Evolutionary conservation across 2,797 vertebrate genomes (phyloP), one percentile per base, ranked within the genome.

Genomic region (Nannoperca obscura): DNA sequence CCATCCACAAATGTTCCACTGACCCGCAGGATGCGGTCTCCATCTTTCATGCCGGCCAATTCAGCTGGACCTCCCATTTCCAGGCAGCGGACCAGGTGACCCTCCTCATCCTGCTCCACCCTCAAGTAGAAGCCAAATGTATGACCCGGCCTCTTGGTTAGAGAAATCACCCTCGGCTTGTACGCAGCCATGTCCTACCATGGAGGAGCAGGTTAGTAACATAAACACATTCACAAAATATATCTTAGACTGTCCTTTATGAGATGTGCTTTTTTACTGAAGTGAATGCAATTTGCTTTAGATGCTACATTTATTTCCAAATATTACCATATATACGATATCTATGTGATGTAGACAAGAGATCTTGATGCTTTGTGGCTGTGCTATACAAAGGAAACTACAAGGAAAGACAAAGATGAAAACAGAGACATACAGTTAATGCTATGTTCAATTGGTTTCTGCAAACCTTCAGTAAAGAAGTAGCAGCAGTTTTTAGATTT

Each of bases 81-180:
- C 86, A 99, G 92, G 0, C 93, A 95, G 27, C 97, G 97, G 82
- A 99, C 90, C 88, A 99, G 90, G 82, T 99, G 98, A 13, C 98
- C 98, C 0, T 91, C 89, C 0, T 94, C 96, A 12, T 94, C 95
- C 24, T 94, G 92, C 92, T 99, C 98, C 3, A 96, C 44, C 7
- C 97, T 95, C 76, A 99, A 86, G 90, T 88, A 98, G 93, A 99
- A 99, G 69, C 98, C 98, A 0, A 95, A 99, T 6, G 68, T 95
- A 55, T 97, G 91, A 0, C 94, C 94, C 2, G 95, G 92, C 34
- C 71, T 91, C 92, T 97, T 99, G 76, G 87, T 95, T 54, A 99
- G 87, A 74, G 91, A 91, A 14, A 97, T 98, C 88, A 98, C 95
- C 69, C 94, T 95, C 1, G 95, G 94, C 71, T 92, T 95, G 87